Evolutionary conservation across 2,888 invertebrate species (phyloP).

Genomic region (Apantesis nais): DNA sequence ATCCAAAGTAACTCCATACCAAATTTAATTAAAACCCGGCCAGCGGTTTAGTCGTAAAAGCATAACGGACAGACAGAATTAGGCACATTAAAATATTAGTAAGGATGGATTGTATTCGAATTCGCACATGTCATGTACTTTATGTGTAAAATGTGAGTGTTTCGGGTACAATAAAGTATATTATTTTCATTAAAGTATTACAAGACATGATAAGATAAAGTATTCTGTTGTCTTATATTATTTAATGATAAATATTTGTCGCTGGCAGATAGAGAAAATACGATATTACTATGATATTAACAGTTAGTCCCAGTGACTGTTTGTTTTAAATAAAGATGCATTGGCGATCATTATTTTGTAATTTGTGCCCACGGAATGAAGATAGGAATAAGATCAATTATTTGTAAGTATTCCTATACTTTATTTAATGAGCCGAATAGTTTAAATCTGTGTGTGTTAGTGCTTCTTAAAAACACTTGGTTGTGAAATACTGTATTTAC

Average conservation of each 20-base stretch:
- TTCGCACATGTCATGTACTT: background rate
- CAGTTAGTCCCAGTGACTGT: background rate
- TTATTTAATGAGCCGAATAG: background rate
- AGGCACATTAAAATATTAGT: no score
- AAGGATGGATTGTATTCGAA: background rate
- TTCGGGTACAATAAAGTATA: background rate
- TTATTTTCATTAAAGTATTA: background rate
- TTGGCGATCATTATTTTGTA: conserved; percentile 50
- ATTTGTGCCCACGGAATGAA: conserved; percentile 27
- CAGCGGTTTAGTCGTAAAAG: no score
- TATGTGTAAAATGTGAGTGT: background rate
- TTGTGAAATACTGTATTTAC: no score
- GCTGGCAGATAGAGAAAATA: background rate
- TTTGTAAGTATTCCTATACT: conserved; percentile 30
- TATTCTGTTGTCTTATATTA: background rate
- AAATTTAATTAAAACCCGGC: no score
- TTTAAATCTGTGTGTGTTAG: background rate
- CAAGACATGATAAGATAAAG: conserved; percentile 8
- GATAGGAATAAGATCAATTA: conserved; percentile 21
- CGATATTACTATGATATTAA: background rate
- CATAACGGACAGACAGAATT: no score
- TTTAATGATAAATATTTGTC: background rate
- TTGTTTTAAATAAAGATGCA: conserved; percentile 38
- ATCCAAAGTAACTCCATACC: no score
- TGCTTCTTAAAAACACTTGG: background rate